Evolutionary conservation across 2,888 invertebrate species (phyloP), one percentile per base, ranked within the genome.

Genomic region (Drosophila hamatofila): DNA sequence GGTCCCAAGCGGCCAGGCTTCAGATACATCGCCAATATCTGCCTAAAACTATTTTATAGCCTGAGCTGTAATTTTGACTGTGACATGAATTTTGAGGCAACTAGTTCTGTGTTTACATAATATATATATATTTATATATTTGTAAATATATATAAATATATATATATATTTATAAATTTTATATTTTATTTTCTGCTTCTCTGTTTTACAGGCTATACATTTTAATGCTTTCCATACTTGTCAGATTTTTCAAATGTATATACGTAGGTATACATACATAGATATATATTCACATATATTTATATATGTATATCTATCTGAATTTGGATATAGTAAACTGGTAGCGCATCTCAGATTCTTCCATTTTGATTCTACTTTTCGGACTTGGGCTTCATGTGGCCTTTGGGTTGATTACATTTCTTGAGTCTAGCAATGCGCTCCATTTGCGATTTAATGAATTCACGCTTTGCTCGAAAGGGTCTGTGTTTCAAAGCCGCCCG

Each of bases 21-120:
- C 21, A 83, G 18, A 54, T 41, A 59, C 75, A 75, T 75, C 7
- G 7, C 35, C 12, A 14, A 14, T 16, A 18, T 25, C 16, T n/a
- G 14, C 37, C 25, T n/a, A 35, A n/a, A 21, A 33, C n/a, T 49
- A 49, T 3, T 48, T 48, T 48, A n/a, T n/a, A n/a, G 5, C 48
- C 48, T n/a, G 11, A 27, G 39, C 18, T 18, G 23, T 14, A 44
- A 27, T 33, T 16, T 30, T 25, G 23, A 8, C n/a, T 41, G 1
- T 21, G 16, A 41, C 4, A 11, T 23, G 11, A 37, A 48, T 37
- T 58, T 48, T 27, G 18, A 8, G 18, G 23, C n/a, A 58, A 46
- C 14, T 21, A 33, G 6, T n/a, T 56, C 48, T 30, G 18, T 30
- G 27, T 21, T 49, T 46, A n/a, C n/a, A 25, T 46, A 46, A 49